Evolutionary conservation across 2,113 vertebrate genomes (phyloP).

Genomic region (Hyla sarda): DNA sequence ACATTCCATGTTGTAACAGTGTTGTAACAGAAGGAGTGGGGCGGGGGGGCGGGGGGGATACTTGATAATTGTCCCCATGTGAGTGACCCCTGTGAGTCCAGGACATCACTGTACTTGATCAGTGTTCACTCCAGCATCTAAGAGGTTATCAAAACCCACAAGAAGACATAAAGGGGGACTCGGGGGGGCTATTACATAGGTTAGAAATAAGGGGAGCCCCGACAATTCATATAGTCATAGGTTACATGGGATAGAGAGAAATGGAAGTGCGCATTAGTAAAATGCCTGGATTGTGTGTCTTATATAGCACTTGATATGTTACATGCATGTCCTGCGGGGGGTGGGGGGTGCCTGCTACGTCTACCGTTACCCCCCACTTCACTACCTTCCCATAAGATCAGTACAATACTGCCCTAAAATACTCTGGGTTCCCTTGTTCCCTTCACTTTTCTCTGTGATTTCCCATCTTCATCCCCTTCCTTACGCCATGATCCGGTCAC

Average conservation of each 20-base stretch:
- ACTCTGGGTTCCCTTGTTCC: too few relatives aligned
- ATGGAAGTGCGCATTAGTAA: neutral
- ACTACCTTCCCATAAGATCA: neutral
- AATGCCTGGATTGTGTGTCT: neutral
- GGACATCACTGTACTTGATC: neutral
- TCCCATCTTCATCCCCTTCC: too few relatives aligned
- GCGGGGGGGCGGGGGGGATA: neutral
- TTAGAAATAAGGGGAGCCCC: neutral
- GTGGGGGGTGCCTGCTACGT: too few relatives aligned
- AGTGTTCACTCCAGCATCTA: neutral
- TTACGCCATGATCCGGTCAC: too few relatives aligned
- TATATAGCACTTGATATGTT: neutral
- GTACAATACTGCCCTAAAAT: neutral
- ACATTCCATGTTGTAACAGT: constrained; percentile 46
- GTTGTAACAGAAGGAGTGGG: neutral
- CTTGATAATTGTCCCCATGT: neutral
- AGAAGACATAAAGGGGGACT: neutral
- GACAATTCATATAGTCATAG: neutral
- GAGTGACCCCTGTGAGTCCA: neutral
- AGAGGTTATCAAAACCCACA: neutral
- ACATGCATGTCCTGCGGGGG: neutral
- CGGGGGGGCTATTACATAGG: neutral
- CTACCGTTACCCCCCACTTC: neutral
- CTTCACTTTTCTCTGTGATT: too few relatives aligned
- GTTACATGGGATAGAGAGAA: neutral